These are phyloP conservation scores for Microctonus brassicae DNA, from an alignment of 2,888 invertebrate genomes.

Conservation along the genomic window DNA sequence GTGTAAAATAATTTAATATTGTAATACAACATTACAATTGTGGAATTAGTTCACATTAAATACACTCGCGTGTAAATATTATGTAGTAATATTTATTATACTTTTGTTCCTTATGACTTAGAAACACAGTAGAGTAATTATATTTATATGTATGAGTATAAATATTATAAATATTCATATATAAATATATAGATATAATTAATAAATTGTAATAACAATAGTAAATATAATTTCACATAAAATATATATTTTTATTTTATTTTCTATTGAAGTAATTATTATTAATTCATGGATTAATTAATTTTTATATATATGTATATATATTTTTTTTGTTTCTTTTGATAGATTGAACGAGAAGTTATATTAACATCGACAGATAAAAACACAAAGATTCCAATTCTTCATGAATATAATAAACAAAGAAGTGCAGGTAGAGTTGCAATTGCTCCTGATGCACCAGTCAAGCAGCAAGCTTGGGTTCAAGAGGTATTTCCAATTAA, in stretches of 20 bases:
- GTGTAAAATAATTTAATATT: background rate
- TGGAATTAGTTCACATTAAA: background rate
- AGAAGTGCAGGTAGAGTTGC: conserved; percentile 71
- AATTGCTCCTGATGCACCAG: conserved; percentile 83
- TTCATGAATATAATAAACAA: conserved; percentile 79
- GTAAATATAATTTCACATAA: background rate
- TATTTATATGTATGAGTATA: too few species aligned
- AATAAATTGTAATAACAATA: background rate
- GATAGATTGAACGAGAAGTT: conserved; percentile 85
- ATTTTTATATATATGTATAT: background rate
- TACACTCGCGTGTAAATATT: background rate
- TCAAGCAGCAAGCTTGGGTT: conserved; percentile 81
- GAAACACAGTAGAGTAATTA: background rate
- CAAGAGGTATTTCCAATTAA: conserved; percentile 64
- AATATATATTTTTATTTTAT: background rate
- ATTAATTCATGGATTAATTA: too few species aligned
- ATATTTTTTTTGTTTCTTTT: conserved; percentile 29
- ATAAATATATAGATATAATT: background rate
- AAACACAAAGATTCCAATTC: conserved; percentile 83
- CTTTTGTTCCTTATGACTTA: conserved; percentile 7
- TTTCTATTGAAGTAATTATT: too few species aligned
- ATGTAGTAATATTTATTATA: conserved; percentile 13
- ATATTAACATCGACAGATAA: conserved; percentile 82
- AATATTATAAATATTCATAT: too few species aligned
- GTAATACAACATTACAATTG: background rate